Evolutionary conservation across 2,113 vertebrate species (phyloP).

Genomic region (Oryzias curvinotus): DNA sequence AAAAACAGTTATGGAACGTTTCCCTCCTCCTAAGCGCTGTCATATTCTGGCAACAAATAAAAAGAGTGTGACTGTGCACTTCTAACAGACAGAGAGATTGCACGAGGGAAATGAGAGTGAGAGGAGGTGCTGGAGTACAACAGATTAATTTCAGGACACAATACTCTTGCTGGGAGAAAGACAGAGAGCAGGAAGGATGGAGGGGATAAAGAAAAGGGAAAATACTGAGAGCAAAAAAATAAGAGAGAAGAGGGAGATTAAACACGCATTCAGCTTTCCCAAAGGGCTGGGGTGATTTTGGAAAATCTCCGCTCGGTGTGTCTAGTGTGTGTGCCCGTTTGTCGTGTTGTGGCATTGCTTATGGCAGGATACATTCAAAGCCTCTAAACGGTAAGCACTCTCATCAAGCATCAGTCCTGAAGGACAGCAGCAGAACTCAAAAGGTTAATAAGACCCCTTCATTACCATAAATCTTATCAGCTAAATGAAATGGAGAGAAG

Average conservation of each 20-base stretch:
- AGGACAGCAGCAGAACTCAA: conserved; percentile 69
- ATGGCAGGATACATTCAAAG: conserved; percentile 31
- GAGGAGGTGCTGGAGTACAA: conserved; percentile 63
- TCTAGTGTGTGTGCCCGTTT: conserved; percentile 16
- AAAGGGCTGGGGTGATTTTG: conserved; percentile 47
- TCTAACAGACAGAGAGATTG: conserved; percentile 41
- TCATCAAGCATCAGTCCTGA: conserved; percentile 51
- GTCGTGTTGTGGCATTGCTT: conserved; percentile 49
- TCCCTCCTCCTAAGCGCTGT: conserved; percentile 9
- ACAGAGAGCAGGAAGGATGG: conserved; percentile 61
- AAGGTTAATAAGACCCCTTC: conserved; percentile 76
- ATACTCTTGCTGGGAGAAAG: conserved; percentile 57
- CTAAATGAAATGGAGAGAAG: conserved; percentile 78
- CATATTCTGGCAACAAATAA: conserved; percentile 12
- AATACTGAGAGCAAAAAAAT: conserved; percentile 41
- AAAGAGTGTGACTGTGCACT: conserved; percentile 19
- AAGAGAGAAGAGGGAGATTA: conserved; percentile 56
- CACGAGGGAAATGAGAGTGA: conserved; percentile 33
- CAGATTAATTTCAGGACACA: conserved; percentile 75
- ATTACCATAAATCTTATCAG: conserved; percentile 81
- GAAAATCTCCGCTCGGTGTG: conserved; percentile 15
- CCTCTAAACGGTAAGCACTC: conserved; percentile 42
- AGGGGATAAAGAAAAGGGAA: conserved; percentile 58
- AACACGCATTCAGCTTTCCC: conserved; percentile 64
- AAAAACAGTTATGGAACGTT: not conserved